Base-by-base conservation (phyloP, 2,113 vertebrate species). In the Leiothrix lutea region DNA sequence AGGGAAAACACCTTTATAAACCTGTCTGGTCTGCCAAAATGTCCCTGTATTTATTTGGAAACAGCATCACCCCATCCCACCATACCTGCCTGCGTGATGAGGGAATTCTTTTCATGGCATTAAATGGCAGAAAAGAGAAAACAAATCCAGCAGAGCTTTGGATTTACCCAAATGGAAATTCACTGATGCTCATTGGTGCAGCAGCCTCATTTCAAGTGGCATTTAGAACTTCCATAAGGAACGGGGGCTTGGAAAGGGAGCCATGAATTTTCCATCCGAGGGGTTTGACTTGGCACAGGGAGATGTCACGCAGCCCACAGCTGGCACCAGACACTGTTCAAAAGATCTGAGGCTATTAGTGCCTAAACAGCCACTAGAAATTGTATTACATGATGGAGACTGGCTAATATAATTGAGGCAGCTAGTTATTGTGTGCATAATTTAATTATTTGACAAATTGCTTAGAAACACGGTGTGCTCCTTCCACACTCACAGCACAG, bases 401-500 rank as follows among this genome's bases (percentile, higher is more conserved):
- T 80, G 85, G 86, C 96, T 97, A 96, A 96, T 94, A 91, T 85
- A 97, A 97, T 97, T 95, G 95, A 96, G 94, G 86, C 92, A 96
- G 90, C 96, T 97, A 86, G 92, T 96, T 97, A 92, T 90, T 97
- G 88, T 93, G 75, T 85, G 92, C 79, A 42, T 96, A 97, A 97
- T 97, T 97, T 94, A 97, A 97, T 97, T 97, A 96, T 95, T 97
- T 96, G 95, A 96, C 95, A 95, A 95, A 97, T 96, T 94, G 92
- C 96, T 95, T 94, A 80, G 95, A 95, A 95, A 96, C 94, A 94
- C 0, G 31, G 79, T 92, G 84, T 96, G 84, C 93, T 92, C 84
- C 48, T 94, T 94, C 95, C 87, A 71, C 79, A 11, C 65, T 91
- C 77, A 8, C 50, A 64, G 75, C 62, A 40, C 62, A 80, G 75